phyloP scores from a whole-genome alignment of 2,797 vertebrate species.

The Euthynnus affinis region DNA sequence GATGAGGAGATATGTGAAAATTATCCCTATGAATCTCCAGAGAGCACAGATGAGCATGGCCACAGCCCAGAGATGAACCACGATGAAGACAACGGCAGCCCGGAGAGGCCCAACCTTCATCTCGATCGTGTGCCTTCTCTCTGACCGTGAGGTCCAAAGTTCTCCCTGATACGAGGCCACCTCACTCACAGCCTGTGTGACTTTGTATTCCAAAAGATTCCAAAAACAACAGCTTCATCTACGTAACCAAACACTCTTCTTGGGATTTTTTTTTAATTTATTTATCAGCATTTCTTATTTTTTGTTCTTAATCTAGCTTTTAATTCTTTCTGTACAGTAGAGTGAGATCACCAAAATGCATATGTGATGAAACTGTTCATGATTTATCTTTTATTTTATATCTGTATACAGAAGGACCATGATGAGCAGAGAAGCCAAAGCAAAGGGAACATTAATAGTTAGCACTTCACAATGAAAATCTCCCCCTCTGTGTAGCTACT shows the following conservation, averaged over 20 bases:
- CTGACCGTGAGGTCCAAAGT: constrained; percentile 70
- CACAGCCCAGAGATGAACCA: constrained; percentile 94
- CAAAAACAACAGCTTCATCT: constrained; percentile 65
- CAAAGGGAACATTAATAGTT: constrained; percentile 78
- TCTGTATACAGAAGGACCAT: constrained; percentile 69
- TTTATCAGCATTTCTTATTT: constrained; percentile 66
- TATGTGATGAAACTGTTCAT: constrained; percentile 72
- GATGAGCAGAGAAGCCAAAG: constrained; percentile 81
- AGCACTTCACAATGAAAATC: constrained; percentile 76
- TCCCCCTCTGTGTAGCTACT: constrained; percentile 53
- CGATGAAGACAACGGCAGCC: constrained; percentile 83
- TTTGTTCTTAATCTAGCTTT: constrained; percentile 55
- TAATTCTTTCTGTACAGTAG: constrained; percentile 74
- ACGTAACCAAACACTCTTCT: constrained; percentile 77
- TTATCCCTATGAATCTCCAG: constrained; percentile 89
- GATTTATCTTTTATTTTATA: constrained; percentile 67
- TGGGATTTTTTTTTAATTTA: constrained; percentile 50
- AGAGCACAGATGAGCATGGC: constrained; percentile 94
- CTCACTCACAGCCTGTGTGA: constrained; percentile 57
- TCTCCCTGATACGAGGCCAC: constrained; percentile 37
- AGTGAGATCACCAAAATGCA: constrained; percentile 64
- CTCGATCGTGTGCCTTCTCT: constrained; percentile 84
- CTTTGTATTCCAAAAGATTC: constrained; percentile 67
- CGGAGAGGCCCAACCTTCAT: constrained; percentile 90
- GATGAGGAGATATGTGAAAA: constrained; percentile 95